phyloP scores from a whole-genome alignment of 1,140 invertebrate genomes.

The Chionoecetes opilio region DNA sequence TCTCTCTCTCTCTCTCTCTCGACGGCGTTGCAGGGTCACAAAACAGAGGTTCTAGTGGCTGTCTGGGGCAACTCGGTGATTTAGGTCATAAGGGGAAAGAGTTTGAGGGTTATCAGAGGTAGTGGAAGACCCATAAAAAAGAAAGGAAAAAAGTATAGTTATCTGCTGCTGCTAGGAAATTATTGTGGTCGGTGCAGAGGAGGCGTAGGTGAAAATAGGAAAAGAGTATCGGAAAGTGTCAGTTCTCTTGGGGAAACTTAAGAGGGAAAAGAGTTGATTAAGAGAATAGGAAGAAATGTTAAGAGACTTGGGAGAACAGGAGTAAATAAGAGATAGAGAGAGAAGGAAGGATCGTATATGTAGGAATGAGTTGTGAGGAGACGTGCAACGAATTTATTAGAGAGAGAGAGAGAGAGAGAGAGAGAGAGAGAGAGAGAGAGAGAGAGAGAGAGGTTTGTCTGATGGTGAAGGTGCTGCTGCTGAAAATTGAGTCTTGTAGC shows the following conservation, averaged over 20 bases:
- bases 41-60: neutral
- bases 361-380: neutral
- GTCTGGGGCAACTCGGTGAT: neutral
- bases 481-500: neutral
- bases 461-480: neutral
- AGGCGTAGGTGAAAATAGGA: neutral
- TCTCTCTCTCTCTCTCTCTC: neutral
- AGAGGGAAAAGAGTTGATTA: neutral
- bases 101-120: neutral
- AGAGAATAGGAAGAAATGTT: neutral
- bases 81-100: neutral
- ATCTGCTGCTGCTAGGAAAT: neutral
- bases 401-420: constrained; percentile 35
- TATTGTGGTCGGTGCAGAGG: neutral
- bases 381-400: neutral
- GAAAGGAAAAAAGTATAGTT: too few relatives aligned
- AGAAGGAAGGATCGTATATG: neutral
- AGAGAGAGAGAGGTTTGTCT: neutral
- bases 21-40: neutral
- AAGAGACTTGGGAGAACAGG: neutral
- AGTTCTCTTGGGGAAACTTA: neutral
- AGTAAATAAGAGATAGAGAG: neutral
- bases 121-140: too few relatives aligned
- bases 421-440: constrained; percentile 3
- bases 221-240: too few relatives aligned